Evolutionary conservation across 1,140 invertebrate species (phyloP).

Genomic region (Batillaria attramentaria): DNA sequence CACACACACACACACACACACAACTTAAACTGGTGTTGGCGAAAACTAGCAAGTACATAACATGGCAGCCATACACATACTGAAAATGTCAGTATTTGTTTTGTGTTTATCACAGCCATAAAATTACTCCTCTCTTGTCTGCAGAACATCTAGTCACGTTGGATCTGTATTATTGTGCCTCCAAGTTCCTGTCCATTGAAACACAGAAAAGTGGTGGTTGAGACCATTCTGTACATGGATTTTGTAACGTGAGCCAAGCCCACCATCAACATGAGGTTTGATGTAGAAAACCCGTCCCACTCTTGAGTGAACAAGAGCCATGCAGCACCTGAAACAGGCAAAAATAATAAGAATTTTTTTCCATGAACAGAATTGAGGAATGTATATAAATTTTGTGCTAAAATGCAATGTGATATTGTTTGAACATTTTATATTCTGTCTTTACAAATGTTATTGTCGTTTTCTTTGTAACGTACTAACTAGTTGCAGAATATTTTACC

Average conservation of each 20-base stretch:
- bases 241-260: conserved; percentile 80
- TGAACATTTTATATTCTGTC: too few species aligned
- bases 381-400: too few species aligned
- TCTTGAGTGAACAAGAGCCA: conserved; percentile 93
- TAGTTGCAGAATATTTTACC: too few species aligned
- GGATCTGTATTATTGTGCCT: not conserved
- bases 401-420: too few species aligned
- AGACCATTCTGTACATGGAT: conserved; percentile 84
- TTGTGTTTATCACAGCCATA: too few species aligned
- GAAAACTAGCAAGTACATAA: not conserved
- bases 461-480: too few species aligned
- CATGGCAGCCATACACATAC: too few species aligned
- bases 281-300: conserved; percentile 87
- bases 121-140: not conserved
- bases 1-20: too few species aligned
- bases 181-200: conserved; percentile 22
- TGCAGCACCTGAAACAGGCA: conserved; percentile 77
- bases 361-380: too few species aligned
- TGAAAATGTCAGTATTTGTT: too few species aligned
- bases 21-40: not conserved
- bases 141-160: not conserved
- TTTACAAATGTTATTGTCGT: too few species aligned
- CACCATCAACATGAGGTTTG: conserved; percentile 77
- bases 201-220: conserved; percentile 94
- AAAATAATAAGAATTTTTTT: not conserved